Conservation (phyloP, 2,113 vertebrate genomes). For the Hippopotamus amphibius region DNA sequence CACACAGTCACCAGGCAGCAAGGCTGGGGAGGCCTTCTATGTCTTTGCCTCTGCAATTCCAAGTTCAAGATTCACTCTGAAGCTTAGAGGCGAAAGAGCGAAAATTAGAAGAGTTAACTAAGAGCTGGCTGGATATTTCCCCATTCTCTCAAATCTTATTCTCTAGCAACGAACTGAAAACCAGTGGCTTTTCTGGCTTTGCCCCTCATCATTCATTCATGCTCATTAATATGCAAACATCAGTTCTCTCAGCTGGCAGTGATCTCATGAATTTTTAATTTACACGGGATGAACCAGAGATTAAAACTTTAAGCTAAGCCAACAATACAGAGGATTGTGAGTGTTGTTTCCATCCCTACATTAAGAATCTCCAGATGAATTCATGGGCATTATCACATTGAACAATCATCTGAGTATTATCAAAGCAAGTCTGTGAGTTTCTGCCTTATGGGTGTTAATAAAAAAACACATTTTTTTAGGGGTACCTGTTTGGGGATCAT, state of each 20-base stretch:
- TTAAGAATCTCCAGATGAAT: slow-evolving; percentile 51
- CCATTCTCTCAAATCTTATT: not conserved
- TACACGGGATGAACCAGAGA: slow-evolving; percentile 47
- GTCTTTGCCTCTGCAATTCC: not conserved
- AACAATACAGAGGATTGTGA: slow-evolving; percentile 6
- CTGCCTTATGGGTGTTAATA: not conserved
- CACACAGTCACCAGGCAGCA: not conserved
- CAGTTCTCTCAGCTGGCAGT: slow-evolving; percentile 47
- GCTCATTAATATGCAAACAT: slow-evolving; percentile 61
- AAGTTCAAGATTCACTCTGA: not conserved
- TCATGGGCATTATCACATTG: not conserved
- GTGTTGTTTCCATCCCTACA: slow-evolving; percentile 40
- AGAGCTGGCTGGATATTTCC: not conserved
- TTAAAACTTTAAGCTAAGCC: slow-evolving; percentile 59
- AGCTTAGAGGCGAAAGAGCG: not conserved
- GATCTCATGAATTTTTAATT: slow-evolving; percentile 71
- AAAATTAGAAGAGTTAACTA: not conserved
- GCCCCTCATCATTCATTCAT: slow-evolving; percentile 38
- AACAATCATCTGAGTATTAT: not conserved
- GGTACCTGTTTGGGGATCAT: not conserved
- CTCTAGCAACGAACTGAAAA: slow-evolving; percentile 37
- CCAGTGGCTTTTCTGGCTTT: not conserved
- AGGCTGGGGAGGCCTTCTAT: not conserved
- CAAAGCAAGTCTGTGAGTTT: not conserved
- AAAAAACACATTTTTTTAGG: not conserved